phyloP scores from a whole-genome alignment of 2,113 vertebrate genomes.

The Acanthochromis polyacanthus region DNA sequence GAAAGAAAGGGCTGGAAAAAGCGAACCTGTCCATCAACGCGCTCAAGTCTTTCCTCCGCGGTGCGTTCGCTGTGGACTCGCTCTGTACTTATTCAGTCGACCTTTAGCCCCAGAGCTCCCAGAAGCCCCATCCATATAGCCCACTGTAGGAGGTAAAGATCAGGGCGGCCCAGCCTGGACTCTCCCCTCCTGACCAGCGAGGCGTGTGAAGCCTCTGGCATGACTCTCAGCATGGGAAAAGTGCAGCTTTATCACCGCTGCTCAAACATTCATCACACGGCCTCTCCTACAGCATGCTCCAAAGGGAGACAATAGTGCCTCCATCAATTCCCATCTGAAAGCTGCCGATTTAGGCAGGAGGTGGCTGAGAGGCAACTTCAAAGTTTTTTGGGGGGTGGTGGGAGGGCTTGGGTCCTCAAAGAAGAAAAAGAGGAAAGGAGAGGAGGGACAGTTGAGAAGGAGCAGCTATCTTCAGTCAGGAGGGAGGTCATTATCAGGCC shows the following conservation, averaged over 20 bases:
- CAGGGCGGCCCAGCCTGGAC: constrained; percentile 57
- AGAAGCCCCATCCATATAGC: constrained; percentile 58
- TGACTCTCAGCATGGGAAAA: constrained; percentile 79
- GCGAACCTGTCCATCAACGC: constrained; percentile 22
- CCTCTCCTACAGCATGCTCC: constrained; percentile 66
- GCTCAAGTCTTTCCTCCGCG: constrained; percentile 29
- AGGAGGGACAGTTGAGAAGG: constrained; percentile 54
- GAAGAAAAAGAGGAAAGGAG: constrained; percentile 43
- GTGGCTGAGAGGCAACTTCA: constrained; percentile 79
- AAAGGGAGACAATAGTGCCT: constrained; percentile 70
- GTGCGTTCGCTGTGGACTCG: constrained; percentile 42
- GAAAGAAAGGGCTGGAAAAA: constrained; percentile 16
- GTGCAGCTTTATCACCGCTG: constrained; percentile 72
- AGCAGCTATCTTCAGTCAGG: constrained; percentile 74
- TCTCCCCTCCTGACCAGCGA: constrained; percentile 63
- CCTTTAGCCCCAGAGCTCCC: constrained; percentile 64
- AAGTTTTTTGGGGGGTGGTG: constrained; percentile 51
- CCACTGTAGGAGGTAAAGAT: constrained; percentile 65
- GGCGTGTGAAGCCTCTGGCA: constrained; percentile 78
- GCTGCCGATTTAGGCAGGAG: constrained; percentile 74
- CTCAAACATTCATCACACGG: constrained; percentile 82
- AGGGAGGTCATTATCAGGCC: constrained; percentile 85
- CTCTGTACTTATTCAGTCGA: constrained; percentile 48
- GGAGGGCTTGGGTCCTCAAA: constrained; percentile 41
- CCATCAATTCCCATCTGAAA: constrained; percentile 75